phyloP scores from a whole-genome alignment of 2,113 vertebrate species.

The Diphyllodes magnificus region DNA sequence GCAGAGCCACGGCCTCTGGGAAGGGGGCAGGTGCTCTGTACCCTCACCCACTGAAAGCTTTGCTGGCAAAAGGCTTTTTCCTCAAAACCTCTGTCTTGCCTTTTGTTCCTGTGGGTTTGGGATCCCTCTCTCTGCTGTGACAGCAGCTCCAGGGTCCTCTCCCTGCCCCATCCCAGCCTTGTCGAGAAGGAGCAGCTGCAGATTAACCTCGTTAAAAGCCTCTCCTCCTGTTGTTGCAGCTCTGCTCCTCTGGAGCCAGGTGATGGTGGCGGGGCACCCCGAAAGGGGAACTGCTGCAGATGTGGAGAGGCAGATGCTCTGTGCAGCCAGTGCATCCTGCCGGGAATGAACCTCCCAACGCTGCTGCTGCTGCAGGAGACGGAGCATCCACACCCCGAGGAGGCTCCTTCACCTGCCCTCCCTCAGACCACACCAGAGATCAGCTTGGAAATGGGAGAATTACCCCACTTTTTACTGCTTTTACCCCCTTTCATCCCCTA shows the following conservation, averaged over 20 bases:
- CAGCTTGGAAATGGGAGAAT: not conserved
- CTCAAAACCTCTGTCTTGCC: not conserved
- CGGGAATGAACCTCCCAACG: fast-evolving
- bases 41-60: not conserved
- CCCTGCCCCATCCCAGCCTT: not conserved
- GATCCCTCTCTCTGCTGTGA: not conserved
- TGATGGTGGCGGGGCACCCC: not conserved
- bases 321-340: not conserved
- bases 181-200: not conserved
- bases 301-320: not conserved
- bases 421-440: not conserved
- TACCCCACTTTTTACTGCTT: not conserved
- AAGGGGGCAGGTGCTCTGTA: not conserved
- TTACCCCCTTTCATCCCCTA: not conserved
- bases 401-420: not conserved
- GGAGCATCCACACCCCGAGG: fast-evolving
- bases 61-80: not conserved
- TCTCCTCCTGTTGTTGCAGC: not conserved
- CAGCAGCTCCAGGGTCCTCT: not conserved
- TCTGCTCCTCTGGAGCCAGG: not conserved
- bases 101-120: not conserved
- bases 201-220: not conserved
- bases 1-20: not conserved
- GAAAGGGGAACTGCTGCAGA: not conserved
- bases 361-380: not conserved